phyloP scores from a whole-genome alignment of 2,888 invertebrate species.

The Oscheius myriophilus region DNA sequence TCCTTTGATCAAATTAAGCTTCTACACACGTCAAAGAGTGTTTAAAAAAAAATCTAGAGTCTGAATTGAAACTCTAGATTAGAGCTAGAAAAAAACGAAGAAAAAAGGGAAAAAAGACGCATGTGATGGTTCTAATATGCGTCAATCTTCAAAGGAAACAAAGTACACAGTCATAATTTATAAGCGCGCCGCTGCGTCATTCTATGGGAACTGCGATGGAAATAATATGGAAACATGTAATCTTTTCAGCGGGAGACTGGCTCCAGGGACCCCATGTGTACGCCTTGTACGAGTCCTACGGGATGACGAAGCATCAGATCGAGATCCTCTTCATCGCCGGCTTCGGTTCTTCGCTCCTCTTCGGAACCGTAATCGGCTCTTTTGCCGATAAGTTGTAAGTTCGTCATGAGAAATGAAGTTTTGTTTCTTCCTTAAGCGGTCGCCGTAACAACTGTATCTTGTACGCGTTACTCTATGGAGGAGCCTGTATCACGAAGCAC shows the following conservation, averaged over 20 bases:
- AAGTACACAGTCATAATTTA: background rate
- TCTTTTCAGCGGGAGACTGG: constrained; percentile 75
- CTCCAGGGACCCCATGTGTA: constrained; percentile 75
- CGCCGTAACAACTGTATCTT: constrained; percentile 73
- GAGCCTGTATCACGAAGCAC: constrained; percentile 75
- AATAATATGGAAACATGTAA: too few species aligned
- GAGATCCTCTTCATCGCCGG: constrained; percentile 74
- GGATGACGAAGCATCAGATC: constrained; percentile 72
- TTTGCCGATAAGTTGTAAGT: constrained; percentile 75
- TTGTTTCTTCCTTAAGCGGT: constrained; percentile 73
- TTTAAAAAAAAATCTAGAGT: too few species aligned
- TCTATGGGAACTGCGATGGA: background rate
- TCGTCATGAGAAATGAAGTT: background rate
- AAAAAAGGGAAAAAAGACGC: too few species aligned
- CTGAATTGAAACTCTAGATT: too few species aligned
- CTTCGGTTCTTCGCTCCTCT: constrained; percentile 74
- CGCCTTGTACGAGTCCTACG: constrained; percentile 74
- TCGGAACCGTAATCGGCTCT: constrained; percentile 75
- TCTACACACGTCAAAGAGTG: too few species aligned
- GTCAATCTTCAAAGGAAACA: too few species aligned
- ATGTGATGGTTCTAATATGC: too few species aligned
- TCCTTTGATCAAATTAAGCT: too few species aligned
- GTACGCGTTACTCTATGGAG: constrained; percentile 74
- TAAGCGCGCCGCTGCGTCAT: background rate
- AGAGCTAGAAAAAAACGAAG: too few species aligned